Evolutionary conservation across 2,797 vertebrate species (phyloP), one percentile per base, ranked within the genome.

Genomic region (Mus minutoides): DNA sequence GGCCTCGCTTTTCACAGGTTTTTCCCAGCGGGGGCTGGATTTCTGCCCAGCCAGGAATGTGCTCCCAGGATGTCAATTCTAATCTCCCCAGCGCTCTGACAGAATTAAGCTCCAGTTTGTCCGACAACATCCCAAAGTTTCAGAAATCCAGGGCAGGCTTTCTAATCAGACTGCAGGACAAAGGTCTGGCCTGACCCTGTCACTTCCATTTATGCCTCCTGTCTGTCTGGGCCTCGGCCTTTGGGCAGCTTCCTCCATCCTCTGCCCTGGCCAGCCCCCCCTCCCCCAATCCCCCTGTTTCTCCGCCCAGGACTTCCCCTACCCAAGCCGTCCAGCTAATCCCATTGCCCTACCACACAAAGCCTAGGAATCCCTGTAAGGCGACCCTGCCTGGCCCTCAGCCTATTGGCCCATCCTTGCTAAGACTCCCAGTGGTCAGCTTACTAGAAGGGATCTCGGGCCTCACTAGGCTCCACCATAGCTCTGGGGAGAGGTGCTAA

Each of bases 131-230:
- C 99, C 99, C 99, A 99, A 99, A 99, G 99, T 99, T 99, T 99
- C 99, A 99, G 98, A 99, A 99, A 99, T 98, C 99, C 99, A 98
- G 98, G 99, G 98, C 99, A 99, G 99, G 99, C 99, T 99, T 98
- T 99, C 99, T 99, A 99, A 99, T 99, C 99, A 99, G 99, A 99
- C 99, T 99, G 98, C 98, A 98, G 99, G 99, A 99, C 99, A 99
- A 99, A 99, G 99, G 99, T 99, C 99, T 97, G 98, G 99, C 98
- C 99, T 99, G 99, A 99, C 99, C 99, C 99, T 99, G 99, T 99
- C 99, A 99, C 99, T 99, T 99, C 97, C 98, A 99, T 98, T 99
- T 99, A 99, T 98, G 99, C 99, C 98, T 99, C 98, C 99, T 99
- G 99, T 99, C 99, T 99, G 98, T 99, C 99, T 98, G 54, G 92